A percentile compares a stretch with the other conserved stretches of the same genome.
These are phyloP conservation scores for Himalopsyche tibetana DNA, from an alignment of 2,888 invertebrate genomes.

Conservation along the genomic window DNA sequence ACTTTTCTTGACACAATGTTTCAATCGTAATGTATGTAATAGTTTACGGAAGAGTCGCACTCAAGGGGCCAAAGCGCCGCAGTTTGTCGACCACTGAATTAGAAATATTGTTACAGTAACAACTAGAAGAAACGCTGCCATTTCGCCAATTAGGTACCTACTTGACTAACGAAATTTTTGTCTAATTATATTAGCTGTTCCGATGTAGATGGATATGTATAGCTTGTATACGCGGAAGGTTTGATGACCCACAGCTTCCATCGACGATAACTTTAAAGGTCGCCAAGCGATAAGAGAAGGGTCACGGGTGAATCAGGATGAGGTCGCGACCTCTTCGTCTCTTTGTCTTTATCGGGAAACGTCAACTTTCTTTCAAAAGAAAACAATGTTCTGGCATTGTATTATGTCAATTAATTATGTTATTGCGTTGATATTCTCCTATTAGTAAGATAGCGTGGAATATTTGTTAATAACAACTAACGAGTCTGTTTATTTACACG, in stretches of 20 bases:
- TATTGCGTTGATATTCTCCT: neutral
- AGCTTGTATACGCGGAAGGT: neutral
- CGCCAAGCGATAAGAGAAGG: neutral
- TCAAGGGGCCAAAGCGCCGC: too few species aligned
- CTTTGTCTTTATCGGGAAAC: conserved; percentile 15
- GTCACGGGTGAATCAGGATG: conserved; percentile 4
- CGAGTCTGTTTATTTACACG: too few species aligned
- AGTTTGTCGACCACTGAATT: too few species aligned
- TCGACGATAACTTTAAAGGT: conserved; percentile 4
- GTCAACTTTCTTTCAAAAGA: neutral
- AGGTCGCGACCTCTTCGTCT: neutral
- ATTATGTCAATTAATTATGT: conserved; percentile 19
- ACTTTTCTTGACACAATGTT: too few species aligned
- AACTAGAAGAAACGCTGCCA: too few species aligned
- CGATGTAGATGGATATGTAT: neutral
- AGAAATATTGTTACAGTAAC: too few species aligned
- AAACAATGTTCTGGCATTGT: neutral
- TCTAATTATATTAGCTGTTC: too few species aligned
- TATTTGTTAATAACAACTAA: too few species aligned
- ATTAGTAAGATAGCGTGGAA: neutral
- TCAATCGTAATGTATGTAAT: too few species aligned
- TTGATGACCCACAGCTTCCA: conserved; percentile 2
- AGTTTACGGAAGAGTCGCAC: too few species aligned
- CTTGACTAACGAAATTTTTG: too few species aligned
- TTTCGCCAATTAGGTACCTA: too few species aligned